Evolutionary conservation across 2,888 invertebrate genomes (phyloP).

Genomic region (Ecdyonurus torrentis): DNA sequence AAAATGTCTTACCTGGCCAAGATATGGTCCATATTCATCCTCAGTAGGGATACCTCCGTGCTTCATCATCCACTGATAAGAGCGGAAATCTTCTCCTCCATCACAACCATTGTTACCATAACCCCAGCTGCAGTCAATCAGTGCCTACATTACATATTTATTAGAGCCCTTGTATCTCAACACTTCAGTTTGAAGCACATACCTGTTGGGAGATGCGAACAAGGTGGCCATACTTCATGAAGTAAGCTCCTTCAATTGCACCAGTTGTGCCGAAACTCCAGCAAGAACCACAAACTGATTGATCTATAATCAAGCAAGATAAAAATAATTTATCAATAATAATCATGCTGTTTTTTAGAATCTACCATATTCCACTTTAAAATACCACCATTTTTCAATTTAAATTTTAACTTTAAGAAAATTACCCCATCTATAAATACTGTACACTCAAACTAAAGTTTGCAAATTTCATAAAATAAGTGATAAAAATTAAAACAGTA

Average conservation of each 20-base stretch:
- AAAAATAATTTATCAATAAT: too few relatives aligned
- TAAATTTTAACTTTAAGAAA: too few relatives aligned
- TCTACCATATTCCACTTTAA: too few relatives aligned
- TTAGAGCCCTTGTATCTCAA: not conserved
- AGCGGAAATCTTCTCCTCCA: constrained; percentile 90
- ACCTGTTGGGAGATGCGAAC: constrained; percentile 75
- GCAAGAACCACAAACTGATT: constrained; percentile 93
- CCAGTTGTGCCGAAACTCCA: constrained; percentile 95
- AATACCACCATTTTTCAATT: too few relatives aligned
- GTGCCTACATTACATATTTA: constrained; percentile 31
- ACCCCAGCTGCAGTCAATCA: constrained; percentile 94
- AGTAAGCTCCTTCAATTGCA: constrained; percentile 80
- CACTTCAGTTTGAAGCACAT: constrained; percentile 6
- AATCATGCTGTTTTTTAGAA: too few relatives aligned
- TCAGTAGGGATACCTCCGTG: constrained; percentile 77
- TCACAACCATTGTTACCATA: constrained; percentile 94
- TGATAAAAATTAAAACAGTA: too few relatives aligned
- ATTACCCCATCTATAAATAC: too few relatives aligned
- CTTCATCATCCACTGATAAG: constrained; percentile 85
- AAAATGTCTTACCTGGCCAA: constrained; percentile 54
- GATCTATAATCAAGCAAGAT: constrained; percentile 42
- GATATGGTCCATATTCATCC: constrained; percentile 79
- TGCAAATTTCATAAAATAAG: too few relatives aligned
- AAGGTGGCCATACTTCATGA: constrained; percentile 62
- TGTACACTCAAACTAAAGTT: too few relatives aligned